Evolutionary conservation across 2,113 vertebrate genomes (phyloP).

Genomic region (Nipponia nippon): DNA sequence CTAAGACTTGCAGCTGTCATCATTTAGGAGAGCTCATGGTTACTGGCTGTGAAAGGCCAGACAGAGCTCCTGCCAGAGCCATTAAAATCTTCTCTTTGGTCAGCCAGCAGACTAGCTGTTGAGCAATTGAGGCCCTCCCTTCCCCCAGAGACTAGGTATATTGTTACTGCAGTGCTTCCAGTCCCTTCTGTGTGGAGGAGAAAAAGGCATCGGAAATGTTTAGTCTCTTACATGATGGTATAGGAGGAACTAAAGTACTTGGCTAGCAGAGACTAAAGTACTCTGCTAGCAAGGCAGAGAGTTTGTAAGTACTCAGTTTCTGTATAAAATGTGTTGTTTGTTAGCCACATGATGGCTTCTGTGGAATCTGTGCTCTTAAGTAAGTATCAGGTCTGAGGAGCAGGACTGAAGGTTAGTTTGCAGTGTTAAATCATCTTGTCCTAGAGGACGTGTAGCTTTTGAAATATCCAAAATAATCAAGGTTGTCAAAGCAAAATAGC

Average conservation of each 20-base stretch:
- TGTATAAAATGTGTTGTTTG: not conserved
- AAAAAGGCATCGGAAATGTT: not conserved
- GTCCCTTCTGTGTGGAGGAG: not conserved
- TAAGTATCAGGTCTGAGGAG: not conserved
- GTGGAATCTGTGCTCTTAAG: not conserved
- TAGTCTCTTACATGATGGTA: not conserved
- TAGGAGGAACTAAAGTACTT: not conserved
- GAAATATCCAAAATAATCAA: not conserved
- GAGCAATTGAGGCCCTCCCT: not conserved
- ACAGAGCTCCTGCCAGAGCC: not conserved
- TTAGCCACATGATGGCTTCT: not conserved
- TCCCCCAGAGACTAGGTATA: not conserved
- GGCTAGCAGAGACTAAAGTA: not conserved
- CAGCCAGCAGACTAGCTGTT: not conserved
- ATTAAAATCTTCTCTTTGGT: not conserved
- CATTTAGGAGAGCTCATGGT: not conserved
- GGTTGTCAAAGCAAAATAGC: not conserved
- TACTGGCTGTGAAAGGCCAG: conserved; percentile 26
- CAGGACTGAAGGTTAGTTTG: not conserved
- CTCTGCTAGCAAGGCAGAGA: not conserved
- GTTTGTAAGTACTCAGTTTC: not conserved
- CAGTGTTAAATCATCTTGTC: not conserved
- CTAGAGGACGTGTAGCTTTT: not conserved
- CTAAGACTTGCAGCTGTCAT: not conserved
- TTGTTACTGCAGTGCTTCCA: not conserved